Evolutionary conservation across 2,797 vertebrate species (phyloP).

Genomic region (Podargus strigoides): DNA sequence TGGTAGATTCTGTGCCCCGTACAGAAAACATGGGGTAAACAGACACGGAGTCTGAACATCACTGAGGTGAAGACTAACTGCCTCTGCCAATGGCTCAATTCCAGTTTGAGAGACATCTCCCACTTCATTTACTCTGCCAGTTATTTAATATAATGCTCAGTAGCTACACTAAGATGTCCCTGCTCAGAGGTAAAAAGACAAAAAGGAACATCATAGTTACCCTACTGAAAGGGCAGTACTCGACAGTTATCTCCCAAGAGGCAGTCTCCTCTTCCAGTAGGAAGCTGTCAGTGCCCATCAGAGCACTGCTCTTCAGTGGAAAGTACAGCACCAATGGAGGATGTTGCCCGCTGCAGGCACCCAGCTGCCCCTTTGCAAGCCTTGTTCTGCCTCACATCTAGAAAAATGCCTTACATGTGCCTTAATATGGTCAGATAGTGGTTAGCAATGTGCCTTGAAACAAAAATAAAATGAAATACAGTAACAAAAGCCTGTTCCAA

Average conservation of each 20-base stretch:
- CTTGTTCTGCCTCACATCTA: background rate
- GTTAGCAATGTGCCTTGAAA: constrained; percentile 48
- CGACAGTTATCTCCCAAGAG: background rate
- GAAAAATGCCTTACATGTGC: constrained; percentile 22
- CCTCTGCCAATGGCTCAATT: background rate
- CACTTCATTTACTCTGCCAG: background rate
- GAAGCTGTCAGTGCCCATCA: constrained; percentile 30
- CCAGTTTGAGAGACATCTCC: background rate
- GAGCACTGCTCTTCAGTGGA: constrained; percentile 42
- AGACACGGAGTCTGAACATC: background rate
- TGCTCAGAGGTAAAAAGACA: constrained; percentile 39
- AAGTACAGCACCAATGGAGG: constrained; percentile 45
- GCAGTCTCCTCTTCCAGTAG: constrained; percentile 4
- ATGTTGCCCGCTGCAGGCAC: constrained; percentile 13
- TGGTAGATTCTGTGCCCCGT: background rate
- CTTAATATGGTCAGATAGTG: constrained; percentile 63
- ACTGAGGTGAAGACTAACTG: background rate
- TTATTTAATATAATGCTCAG: background rate
- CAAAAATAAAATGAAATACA: background rate
- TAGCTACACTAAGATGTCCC: background rate
- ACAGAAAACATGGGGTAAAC: background rate
- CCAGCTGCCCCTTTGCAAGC: constrained; percentile 22
- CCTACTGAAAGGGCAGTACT: background rate
- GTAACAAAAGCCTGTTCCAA: background rate
- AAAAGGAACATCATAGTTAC: background rate